Evolutionary conservation across 2,888 invertebrate species (phyloP), one percentile per base, ranked within the genome.

Genomic region (Papilio demoleus): DNA sequence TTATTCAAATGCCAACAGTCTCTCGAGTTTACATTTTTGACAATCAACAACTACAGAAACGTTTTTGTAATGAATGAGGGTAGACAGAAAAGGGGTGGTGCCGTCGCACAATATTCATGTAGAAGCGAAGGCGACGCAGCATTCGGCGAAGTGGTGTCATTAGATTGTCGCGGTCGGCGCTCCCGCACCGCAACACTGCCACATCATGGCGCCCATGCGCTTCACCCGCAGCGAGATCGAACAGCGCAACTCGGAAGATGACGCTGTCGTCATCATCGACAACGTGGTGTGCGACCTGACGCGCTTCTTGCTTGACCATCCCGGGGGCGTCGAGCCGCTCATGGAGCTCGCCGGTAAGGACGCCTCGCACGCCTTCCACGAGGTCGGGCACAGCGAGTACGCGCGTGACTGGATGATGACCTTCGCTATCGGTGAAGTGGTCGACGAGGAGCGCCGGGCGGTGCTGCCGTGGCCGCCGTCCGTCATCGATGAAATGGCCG

Each of bases 331-430:
- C 81, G 98, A 98, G 88, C 96, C 98, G 71, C 74, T 90, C 72
- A 92, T 98, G 12, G 87, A 97, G 76, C 97, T 97, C 85, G 96
- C 95, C 65, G 98, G 98, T 71, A 93, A 93, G 81, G 98, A 98
- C 90, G 97, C 96, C 1, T 97, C 98, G 45, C 97, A 97, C 85
- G 95, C 96, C 56, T 99, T 99, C 88, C 98, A 97, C 93, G 99
- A 99, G 92, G 98, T 99, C 68, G 99, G 99, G 0, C 99, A 99
- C 92, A 99, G 99, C 58, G 96, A 96, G 27, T 98, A 99, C 90
- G 99, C 99, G 19, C 93, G 97, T 75, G 96, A 97, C 79, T 85
- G 85, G 85, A 81, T 84, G 66, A 59, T 74, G 61, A 75, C 78
- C 61, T 88, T 83, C 75, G 78, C 73, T 22, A 68, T 80, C 24